Evolutionary conservation across 2,113 vertebrate genomes (phyloP).

Genomic region (Rousettus leschenaultii): DNA sequence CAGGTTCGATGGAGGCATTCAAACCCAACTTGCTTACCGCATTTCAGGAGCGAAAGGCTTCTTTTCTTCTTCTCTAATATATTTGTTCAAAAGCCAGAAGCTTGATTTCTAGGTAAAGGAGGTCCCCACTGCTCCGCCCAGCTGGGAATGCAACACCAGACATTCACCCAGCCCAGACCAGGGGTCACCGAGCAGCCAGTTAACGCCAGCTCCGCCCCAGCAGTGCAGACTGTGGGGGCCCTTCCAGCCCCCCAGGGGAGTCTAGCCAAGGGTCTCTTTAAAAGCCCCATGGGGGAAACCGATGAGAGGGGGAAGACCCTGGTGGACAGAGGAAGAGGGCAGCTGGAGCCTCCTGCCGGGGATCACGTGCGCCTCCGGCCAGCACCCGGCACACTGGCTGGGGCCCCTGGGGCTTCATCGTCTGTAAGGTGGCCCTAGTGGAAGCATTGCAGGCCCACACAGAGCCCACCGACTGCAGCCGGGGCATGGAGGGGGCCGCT

Average conservation of each 20-base stretch:
- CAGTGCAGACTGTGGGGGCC: not conserved
- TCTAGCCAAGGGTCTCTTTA: not conserved
- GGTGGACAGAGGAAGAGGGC: accelerated
- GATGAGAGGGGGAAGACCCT: too few relatives aligned
- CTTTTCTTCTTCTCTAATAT: not conserved
- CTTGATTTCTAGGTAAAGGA: not conserved
- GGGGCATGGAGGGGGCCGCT: accelerated
- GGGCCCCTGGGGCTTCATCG: accelerated
- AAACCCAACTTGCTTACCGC: not conserved
- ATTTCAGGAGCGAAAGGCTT: not conserved
- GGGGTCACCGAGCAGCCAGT: not conserved
- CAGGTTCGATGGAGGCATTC: not conserved
- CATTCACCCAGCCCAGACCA: not conserved
- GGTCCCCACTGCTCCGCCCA: accelerated
- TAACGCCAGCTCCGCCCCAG: not conserved
- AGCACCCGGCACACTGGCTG: accelerated
- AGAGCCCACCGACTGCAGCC: not conserved
- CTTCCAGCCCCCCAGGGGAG: too few relatives aligned
- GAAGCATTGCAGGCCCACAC: not conserved
- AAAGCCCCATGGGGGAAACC: not conserved
- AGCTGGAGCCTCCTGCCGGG: accelerated
- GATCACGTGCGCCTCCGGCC: accelerated
- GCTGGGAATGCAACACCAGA: not conserved
- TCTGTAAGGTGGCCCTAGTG: accelerated
- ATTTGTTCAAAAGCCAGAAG: not conserved